A percentile compares a stretch with the other conserved stretches of the same genome.
Evolutionary conservation across 1,140 invertebrate species (phyloP).

Genomic region (Formica selysi): DNA sequence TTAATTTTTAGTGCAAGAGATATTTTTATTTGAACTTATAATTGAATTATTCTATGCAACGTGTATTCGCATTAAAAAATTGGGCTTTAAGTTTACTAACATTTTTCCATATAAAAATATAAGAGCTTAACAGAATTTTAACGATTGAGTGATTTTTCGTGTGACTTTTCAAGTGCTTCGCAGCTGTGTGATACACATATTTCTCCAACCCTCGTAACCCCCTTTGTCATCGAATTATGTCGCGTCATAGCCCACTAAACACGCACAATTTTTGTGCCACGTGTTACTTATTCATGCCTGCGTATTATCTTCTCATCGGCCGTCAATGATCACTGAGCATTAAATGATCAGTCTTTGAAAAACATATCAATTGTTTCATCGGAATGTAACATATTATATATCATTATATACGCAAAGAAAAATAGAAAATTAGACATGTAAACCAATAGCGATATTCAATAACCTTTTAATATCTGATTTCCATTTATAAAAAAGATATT

Average conservation of each 20-base stretch:
- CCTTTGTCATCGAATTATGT: conserved; percentile 71
- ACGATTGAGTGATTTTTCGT: conserved; percentile 73
- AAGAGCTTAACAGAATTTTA: conserved; percentile 48
- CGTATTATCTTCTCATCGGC: conserved; percentile 78
- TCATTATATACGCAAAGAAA: not conserved
- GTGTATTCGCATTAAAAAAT: not conserved
- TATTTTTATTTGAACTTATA: not conserved
- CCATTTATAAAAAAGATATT: not conserved
- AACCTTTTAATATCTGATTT: not conserved
- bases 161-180: conserved; percentile 71
- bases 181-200: conserved; percentile 76
- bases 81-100: not conserved
- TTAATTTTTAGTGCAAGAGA: not conserved
- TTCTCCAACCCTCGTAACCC: conserved; percentile 66
- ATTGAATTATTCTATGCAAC: not conserved
- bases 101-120: conserved; percentile 17
- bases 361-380: not conserved
- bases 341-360: conserved; percentile 26
- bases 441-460: not conserved
- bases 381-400: not conserved
- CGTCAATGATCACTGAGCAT: conserved; percentile 21
- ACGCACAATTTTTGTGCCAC: conserved; percentile 82
- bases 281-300: conserved; percentile 81
- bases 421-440: not conserved
- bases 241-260: conserved; percentile 83